These are phyloP conservation scores for Yasuhikotakia modesta DNA, from an alignment of 2,797 vertebrate genomes.

Conservation along the genomic window DNA sequence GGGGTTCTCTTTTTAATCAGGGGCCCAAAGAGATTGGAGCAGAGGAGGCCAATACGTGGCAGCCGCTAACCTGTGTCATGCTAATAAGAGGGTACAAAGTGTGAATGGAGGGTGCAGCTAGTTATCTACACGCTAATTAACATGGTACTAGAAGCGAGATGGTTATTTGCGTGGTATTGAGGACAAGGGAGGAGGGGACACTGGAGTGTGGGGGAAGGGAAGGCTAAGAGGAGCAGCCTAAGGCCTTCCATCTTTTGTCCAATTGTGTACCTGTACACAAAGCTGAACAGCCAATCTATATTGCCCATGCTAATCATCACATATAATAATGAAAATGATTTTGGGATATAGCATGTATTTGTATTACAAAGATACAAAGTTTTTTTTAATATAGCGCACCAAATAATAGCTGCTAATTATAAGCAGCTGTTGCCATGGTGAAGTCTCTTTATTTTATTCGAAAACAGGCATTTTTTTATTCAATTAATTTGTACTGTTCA, in stretches of 20 bases:
- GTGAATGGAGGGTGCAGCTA: constrained; percentile 78
- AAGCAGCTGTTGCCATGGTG: constrained; percentile 15
- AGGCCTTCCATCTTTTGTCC: constrained; percentile 25
- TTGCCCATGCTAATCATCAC: neutral
- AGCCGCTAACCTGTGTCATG: constrained; percentile 77
- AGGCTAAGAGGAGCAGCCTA: constrained; percentile 16
- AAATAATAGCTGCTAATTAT: neutral
- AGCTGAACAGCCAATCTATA: constrained; percentile 31
- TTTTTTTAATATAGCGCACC: constrained; percentile 6
- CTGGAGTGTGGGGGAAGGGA: constrained; percentile 59
- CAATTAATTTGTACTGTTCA: neutral
- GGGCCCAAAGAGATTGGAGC: constrained; percentile 73
- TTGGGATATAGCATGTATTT: neutral
- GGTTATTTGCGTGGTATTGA: constrained; percentile 62
- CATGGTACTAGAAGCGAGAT: constrained; percentile 66
- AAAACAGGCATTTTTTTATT: constrained; percentile 2
- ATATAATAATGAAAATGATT: constrained; percentile 27
- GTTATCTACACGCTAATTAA: constrained; percentile 81
- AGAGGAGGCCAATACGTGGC: constrained; percentile 66
- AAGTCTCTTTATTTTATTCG: neutral
- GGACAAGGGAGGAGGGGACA: constrained; percentile 58
- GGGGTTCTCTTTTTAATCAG: constrained; percentile 80
- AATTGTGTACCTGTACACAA: constrained; percentile 22
- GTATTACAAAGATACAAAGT: neutral
- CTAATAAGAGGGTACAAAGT: constrained; percentile 79